Evolutionary conservation across 92 coral and sea anemone species (phyloP), one percentile per base, ranked within the genome.

Genomic region (Actinernus sp.): DNA sequence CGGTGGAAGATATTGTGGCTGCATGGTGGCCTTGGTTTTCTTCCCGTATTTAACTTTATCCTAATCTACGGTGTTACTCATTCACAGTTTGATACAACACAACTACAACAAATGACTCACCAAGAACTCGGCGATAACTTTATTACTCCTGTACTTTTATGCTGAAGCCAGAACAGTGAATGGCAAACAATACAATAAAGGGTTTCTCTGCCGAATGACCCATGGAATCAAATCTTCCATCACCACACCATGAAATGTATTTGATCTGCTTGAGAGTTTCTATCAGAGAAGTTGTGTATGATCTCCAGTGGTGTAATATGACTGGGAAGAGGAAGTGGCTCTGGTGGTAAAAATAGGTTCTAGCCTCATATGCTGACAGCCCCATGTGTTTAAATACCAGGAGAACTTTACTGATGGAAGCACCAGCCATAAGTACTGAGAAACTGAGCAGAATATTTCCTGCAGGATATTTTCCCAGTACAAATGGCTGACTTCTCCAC

Each of bases 161-260:
- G n/a, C n/a, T n/a, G n/a, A n/a, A n/a, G n/a, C n/a, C n/a, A n/a
- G n/a, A n/a, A n/a, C n/a, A n/a, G n/a, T n/a, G n/a, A n/a, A n/a
- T n/a, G n/a, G n/a, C n/a, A n/a, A n/a, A n/a, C n/a, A n/a, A n/a
- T n/a, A n/a, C n/a, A n/a, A n/a, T n/a, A n/a, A n/a, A n/a, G n/a
- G n/a, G n/a, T n/a, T n/a, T n/a, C n/a, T n/a, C n/a, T 49, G 64
- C 71, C 49, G 17, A 16, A 39, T 74, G 73, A 26, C 82, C 74
- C 83, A 76, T 76, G 18, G 75, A 68, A 51, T 68, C 75, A 40
- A 68, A 68, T 28, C 75, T 68, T 28, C 75, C 75, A 68, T 68
- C 76, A 24, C 84, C 63, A 78, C 77, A 14, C 77, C 85, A 78
- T 10, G 62, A 41, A 9, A 29, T 59, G 54, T 65, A 29, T 1